Percentiles rank a stretch among this genome's conserved stretches.
Conservation (phyloP, 2,888 invertebrate species). For the Nymphalis urticae region DNA sequence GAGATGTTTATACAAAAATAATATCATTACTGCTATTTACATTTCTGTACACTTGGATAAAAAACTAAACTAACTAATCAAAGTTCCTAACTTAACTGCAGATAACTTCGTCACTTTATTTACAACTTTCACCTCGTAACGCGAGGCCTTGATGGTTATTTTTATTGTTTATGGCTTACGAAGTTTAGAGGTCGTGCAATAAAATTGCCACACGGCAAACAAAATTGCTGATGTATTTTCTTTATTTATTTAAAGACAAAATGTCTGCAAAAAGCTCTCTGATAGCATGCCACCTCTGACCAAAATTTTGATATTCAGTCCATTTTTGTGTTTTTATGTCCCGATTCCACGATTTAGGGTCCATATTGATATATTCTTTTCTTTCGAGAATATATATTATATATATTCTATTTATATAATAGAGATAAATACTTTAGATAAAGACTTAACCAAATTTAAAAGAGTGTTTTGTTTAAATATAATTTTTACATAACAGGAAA, state of each 20-base stretch:
- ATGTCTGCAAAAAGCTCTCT: too few relatives aligned
- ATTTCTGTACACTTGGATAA: not conserved
- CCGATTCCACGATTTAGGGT: too few relatives aligned
- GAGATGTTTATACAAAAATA: too few relatives aligned
- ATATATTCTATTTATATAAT: too few relatives aligned
- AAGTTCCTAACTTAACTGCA: not conserved
- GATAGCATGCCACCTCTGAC: too few relatives aligned
- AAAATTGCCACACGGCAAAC: slow-evolving; percentile 34
- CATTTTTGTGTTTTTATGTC: too few relatives aligned
- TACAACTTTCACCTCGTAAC: slow-evolving; percentile 35
- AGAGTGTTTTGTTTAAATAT: not conserved
- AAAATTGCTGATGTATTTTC: not conserved
- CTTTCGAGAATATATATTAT: too few relatives aligned
- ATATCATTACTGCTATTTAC: too few relatives aligned
- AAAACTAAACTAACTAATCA: not conserved
- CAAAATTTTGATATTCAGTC: too few relatives aligned
- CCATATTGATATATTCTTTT: too few relatives aligned
- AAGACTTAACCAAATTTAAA: not conserved
- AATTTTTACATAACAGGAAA: not conserved
- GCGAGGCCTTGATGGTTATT: slow-evolving; percentile 17
- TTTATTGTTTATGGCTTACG: slow-evolving; percentile 34
- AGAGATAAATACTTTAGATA: too few relatives aligned
- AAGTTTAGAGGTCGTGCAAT: slow-evolving; percentile 7
- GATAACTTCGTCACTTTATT: slow-evolving; percentile 33
- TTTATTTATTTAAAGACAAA: not conserved